Base-by-base conservation (phyloP, 2,797 vertebrate genomes). In the Sciurus vulgaris region DNA sequence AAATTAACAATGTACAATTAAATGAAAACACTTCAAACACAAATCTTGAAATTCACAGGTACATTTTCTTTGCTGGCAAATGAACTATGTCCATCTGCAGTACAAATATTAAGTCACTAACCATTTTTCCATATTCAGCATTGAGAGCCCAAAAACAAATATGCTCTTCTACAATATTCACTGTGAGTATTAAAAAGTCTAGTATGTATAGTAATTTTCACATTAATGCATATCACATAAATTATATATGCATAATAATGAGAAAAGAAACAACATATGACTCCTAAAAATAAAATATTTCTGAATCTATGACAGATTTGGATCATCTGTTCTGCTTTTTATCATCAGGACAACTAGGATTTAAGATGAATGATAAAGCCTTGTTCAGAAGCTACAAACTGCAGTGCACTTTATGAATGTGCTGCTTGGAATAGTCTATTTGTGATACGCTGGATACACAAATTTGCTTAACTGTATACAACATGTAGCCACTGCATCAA, bases 11-110 rank as follows among this genome's bases (percentile, higher is more conserved):
- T 65, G 15, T 76, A n/a, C n/a, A 86, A 87, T 70, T 91, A 69
- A 83, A 86, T 77, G 56, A 33, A 18, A 93, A n/a, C 7, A 38
- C 44, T 92, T 89, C 20, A 73, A 89, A 89, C 17, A 89, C 17
- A 47, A 69, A 56, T 70, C 18, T 85, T 65, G 30, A 65, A 59
- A 67, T 67, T 44, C 89, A 14, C 14, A 86, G 12, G 24, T 41
- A 67, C 74, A 33, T 65, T 86, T 85, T 86, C 49, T 51, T 59
- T 81, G 74, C 49, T 14, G 33, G n/a, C 47, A 20, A 89, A 56
- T 72, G 41, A 86, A 63, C 15, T 86, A 70, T 22, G 49, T 76
- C 22, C 7, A 87, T 41, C 30, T 54, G 69, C 3, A 83, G 86
- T 87, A 69, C 56, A 91, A 28, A 44, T 51, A 15, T 65, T 73